phyloP scores from a whole-genome alignment of 2,888 invertebrate species.

The Druceiella hillmani region DNA sequence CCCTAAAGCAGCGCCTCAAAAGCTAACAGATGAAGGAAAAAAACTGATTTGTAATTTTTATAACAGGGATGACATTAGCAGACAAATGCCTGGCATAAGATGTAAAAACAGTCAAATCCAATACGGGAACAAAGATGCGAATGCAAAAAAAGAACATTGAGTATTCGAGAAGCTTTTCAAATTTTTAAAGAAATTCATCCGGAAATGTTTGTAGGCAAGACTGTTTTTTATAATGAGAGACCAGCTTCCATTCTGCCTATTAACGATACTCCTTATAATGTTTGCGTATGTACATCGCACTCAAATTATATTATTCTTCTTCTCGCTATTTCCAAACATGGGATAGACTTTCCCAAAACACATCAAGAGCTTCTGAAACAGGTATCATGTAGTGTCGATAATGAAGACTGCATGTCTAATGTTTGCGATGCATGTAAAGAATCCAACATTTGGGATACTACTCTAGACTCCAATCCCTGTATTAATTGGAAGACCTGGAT shows the following conservation, averaged over 20 bases:
- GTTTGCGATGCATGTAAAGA: conserved; percentile 20
- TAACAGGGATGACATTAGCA: conserved; percentile 21
- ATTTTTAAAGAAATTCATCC: conserved; percentile 16
- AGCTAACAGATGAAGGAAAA: conserved; percentile 11
- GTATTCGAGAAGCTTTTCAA: conserved; percentile 19
- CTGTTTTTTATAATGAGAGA: conserved; percentile 16
- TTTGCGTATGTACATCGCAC: conserved; percentile 22
- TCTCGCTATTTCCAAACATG: conserved; percentile 20
- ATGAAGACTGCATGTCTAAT: conserved; percentile 19
- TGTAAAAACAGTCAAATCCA: conserved; percentile 17
- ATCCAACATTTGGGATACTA: conserved; percentile 21
- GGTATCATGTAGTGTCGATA: conserved; percentile 17
- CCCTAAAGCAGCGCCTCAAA: conserved; percentile 14
- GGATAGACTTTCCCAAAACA: conserved; percentile 15
- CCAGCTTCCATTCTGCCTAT: conserved; percentile 21
- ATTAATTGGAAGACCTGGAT: conserved; percentile 15
- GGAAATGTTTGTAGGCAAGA: conserved; percentile 15
- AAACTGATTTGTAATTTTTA: conserved; percentile 14
- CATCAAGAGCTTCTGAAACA: conserved; percentile 17
- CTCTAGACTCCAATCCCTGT: conserved; percentile 18
- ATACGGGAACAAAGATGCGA: conserved; percentile 17
- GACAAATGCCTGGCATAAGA: conserved; percentile 22
- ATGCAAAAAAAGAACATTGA: conserved; percentile 22
- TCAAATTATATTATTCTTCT: conserved; percentile 23
- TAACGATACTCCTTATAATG: conserved; percentile 22